Conservation (phyloP, 2,113 vertebrate species). For the Aspiorhynchus laticeps region DNA sequence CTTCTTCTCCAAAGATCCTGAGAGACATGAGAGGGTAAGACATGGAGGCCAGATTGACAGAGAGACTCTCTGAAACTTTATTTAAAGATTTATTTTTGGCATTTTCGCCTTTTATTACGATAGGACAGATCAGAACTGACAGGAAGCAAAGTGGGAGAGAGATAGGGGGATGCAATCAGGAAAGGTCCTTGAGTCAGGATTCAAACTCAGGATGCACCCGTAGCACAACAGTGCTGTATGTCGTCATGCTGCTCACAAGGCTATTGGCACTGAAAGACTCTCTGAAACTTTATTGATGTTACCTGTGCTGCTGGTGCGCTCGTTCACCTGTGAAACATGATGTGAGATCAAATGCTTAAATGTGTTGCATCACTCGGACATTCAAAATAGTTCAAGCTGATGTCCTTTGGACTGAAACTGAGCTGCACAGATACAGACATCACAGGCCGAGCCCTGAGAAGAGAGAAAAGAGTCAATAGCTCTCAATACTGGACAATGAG, state of each 20-base stretch:
- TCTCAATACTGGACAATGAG: too few relatives aligned
- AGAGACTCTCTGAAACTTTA: background rate
- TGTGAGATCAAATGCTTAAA: slow-evolving; percentile 46
- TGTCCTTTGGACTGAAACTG: slow-evolving; percentile 69
- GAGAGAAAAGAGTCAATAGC: background rate
- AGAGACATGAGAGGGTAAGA: slow-evolving; percentile 4
- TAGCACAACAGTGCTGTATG: too few relatives aligned
- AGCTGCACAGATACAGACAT: slow-evolving; percentile 66
- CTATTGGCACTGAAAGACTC: background rate
- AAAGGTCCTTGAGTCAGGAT: too few relatives aligned
- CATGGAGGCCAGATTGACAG: background rate
- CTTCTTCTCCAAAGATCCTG: background rate
- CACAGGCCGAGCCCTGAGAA: slow-evolving; percentile 77
- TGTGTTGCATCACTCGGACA: slow-evolving; percentile 42
- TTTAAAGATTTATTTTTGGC: too few relatives aligned
- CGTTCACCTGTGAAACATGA: slow-evolving; percentile 68
- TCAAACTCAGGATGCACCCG: too few relatives aligned
- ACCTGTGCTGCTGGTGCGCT: slow-evolving; percentile 61
- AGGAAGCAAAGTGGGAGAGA: too few relatives aligned
- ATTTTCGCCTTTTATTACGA: too few relatives aligned
- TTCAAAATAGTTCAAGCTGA: slow-evolving; percentile 65
- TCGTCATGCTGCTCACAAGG: too few relatives aligned
- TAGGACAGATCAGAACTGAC: too few relatives aligned
- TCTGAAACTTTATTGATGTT: background rate
- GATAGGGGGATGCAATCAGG: too few relatives aligned